Base-by-base conservation (phyloP, 2,888 invertebrate genomes). In the Aporophyla lueneburgensis region DNA sequence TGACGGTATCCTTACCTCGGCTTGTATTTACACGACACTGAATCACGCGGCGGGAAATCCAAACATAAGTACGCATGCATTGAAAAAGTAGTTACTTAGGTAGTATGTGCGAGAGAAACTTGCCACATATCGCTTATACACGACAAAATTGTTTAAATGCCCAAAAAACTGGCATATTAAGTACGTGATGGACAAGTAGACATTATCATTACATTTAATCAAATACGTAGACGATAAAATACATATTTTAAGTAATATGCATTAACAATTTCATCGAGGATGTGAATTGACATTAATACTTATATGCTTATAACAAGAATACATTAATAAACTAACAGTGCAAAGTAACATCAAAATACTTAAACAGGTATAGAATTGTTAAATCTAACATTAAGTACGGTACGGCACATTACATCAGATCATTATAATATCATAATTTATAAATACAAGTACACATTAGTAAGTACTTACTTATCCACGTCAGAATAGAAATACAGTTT, bases 221-320 rank as follows among this genome's bases (percentile, higher is more conserved):
- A 74, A 46, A 71, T 71, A 76, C 6, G 33, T 79, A 71, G n/a
- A 71, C 24, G 43, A 76, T 80, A 49, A 33, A 79, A 61, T 71
- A 61, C 72, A 27, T 70, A 68, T 49, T 59, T 63, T 65, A 80
- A 21, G 43, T 67, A 70, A 77, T 68, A 85, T 81, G 65, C 71
- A 63, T 61, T 76, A 79, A 76, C 74, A 76, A 81, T 76, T 83
- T 86, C 69, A 78, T 85, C 73, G 72, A 82, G 75, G 80, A 74
- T 78, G 69, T 78, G 81, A 87, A 87, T 87, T 87, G 87, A 87
- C 87, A 86, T 88, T 63, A 80, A 76, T 71, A 84, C 78, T 82
- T 76, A 73, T 70, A 74, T 49, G 73, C 72, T 72, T 80, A 75
- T 10, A 81, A 81, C 81, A 87, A 74, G 69, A 83, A 78, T 84